Conservation (phyloP, 1,140 invertebrate species). For the Andricus grossulariae region DNA sequence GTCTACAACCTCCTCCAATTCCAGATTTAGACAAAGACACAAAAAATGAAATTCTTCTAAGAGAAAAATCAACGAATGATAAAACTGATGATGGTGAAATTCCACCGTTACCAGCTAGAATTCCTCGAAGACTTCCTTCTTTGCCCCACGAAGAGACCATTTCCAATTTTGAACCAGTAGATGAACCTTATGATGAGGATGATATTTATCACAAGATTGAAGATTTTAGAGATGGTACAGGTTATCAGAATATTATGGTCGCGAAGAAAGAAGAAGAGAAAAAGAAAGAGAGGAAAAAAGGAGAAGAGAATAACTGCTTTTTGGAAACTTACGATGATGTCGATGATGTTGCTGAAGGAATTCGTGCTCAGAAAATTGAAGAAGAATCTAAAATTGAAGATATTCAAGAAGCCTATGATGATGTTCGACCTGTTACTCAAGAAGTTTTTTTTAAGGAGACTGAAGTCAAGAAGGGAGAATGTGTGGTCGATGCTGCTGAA, state of each 20-base stretch:
- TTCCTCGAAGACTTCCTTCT: conserved; percentile 62
- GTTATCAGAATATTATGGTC: conserved; percentile 60
- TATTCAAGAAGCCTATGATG: conserved; percentile 36
- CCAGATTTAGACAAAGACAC: not conserved
- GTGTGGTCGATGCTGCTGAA: not conserved
- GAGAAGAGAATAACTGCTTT: conserved; percentile 68
- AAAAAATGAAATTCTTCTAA: not conserved
- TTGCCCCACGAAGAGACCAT: conserved; percentile 50
- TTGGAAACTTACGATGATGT: conserved; percentile 61
- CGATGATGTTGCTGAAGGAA: not conserved
- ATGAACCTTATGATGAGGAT: conserved; percentile 64
- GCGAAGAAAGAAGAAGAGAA: conserved; percentile 35
- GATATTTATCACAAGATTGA: conserved; percentile 71
- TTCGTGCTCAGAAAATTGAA: not conserved
- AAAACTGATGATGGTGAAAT: conserved; percentile 15
- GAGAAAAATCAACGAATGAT: not conserved
- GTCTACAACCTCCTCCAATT: not conserved
- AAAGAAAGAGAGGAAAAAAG: conserved; percentile 68
- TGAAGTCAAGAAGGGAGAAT: not conserved
- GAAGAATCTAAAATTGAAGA: conserved; percentile 16
- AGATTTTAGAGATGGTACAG: conserved; percentile 55
- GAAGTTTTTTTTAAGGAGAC: not conserved
- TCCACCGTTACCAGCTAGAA: conserved; percentile 61
- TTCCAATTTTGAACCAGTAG: conserved; percentile 41
- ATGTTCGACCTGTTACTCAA: conserved; percentile 27